Base-by-base conservation (phyloP, 1,140 invertebrate species). In the Papilio xuthus region DNA sequence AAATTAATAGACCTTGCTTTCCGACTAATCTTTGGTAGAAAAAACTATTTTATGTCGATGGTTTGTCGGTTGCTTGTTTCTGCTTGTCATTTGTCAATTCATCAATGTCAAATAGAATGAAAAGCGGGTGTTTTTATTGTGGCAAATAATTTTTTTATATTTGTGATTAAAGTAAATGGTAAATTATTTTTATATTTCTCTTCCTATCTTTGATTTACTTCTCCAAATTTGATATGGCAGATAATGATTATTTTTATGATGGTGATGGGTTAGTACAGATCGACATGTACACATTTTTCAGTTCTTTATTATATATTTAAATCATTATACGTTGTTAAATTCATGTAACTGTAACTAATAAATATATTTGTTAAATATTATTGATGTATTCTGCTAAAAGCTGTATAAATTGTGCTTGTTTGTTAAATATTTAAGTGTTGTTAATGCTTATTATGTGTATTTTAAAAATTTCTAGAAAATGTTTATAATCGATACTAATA, bases 241-340 rank as follows among this genome's bases (percentile, higher is more conserved):
- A 92, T 88, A 90, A 78, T 87, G 87, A 91, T 88, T 90, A 90
- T 88, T 92, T 89, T 89, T 92, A 88, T 84, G 89, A 90, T 79
- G 92, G 88, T 91, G 90, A 92, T 80, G 91, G 93, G 93, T 93
- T 92, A 94, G 91, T 92, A 90, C 80, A 80, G 78, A 79, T 81
- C 80, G 83, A 82, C 83, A 86, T 85, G 85, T 70, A 80, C 50
- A 63, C 28, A 47, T 72, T 26, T 72, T 72, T 72, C 41, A 13
- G 41, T 28, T 32, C 47, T 8, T 20, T 50, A 74, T 63, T 28
- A 28, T 63, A 4, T 28, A 63, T 63, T 63, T 28, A 26, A 60
- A 12, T 12, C 20, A 60, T 26, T 26, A 26, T 12, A 60, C 23
- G 56, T 26, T 26, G n/a, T 26, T 63, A 26, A 63, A 63, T 63